phyloP scores from a whole-genome alignment of 1,140 invertebrate genomes.

The Leptoteleia sp. region DNA sequence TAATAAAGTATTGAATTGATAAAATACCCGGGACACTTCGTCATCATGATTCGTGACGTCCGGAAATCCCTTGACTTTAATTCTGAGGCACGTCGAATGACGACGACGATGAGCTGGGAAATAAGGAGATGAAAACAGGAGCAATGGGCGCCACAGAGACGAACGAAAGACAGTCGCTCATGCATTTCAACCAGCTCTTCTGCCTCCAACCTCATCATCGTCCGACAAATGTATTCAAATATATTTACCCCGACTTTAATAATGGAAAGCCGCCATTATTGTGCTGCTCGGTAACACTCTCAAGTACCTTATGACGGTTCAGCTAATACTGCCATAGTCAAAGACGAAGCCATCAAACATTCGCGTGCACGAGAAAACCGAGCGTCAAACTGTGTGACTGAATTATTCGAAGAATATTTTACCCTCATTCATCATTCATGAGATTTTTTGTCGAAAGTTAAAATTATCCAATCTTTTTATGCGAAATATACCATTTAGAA shows the following conservation, averaged over 20 bases:
- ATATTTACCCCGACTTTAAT: slow-evolving; percentile 69
- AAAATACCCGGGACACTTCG: too few relatives aligned
- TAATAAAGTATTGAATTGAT: too few relatives aligned
- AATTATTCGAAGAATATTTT: slow-evolving; percentile 58
- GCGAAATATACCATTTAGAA: slow-evolving; percentile 25
- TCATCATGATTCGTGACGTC: too few relatives aligned
- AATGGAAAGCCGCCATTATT: slow-evolving; percentile 65
- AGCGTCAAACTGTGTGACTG: slow-evolving; percentile 39
- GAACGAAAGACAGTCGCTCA: slow-evolving; percentile 59
- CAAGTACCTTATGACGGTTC: slow-evolving; percentile 54
- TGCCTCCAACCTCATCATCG: slow-evolving; percentile 55
- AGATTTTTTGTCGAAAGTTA: slow-evolving; percentile 33
- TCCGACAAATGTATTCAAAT: slow-evolving; percentile 71
- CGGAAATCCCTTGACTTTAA: slow-evolving; percentile 1
- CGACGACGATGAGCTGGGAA: slow-evolving; percentile 30
- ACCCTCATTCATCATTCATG: slow-evolving; percentile 58
- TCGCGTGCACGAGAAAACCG: slow-evolving; percentile 33
- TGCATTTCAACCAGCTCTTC: slow-evolving; percentile 55
- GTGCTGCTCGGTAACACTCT: slow-evolving; percentile 60
- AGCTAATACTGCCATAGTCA: slow-evolving; percentile 37
- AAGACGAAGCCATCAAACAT: slow-evolving; percentile 58
- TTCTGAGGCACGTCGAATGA: slow-evolving; percentile 42
- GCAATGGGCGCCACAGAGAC: slow-evolving; percentile 42
- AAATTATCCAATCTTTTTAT: slow-evolving; percentile 46
- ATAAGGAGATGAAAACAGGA: slow-evolving; percentile 45